Evolutionary conservation across 2,113 vertebrate genomes (phyloP).

Genomic region (Toxotes jaculatrix): DNA sequence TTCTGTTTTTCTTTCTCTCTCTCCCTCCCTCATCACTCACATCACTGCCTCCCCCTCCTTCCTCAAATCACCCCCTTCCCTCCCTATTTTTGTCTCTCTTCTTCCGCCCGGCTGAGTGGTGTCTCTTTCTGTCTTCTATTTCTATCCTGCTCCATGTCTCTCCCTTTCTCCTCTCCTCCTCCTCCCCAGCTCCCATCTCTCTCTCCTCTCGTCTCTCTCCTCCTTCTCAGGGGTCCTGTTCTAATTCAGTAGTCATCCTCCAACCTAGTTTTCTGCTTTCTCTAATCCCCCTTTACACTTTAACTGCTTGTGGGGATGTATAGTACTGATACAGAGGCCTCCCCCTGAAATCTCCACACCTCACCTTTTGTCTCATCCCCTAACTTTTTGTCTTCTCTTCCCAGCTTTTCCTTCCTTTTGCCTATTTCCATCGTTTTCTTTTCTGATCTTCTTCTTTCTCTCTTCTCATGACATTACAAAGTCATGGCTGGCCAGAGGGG

Average conservation of each 20-base stretch:
- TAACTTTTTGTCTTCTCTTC: slow-evolving; percentile 16
- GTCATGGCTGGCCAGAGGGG: slow-evolving; percentile 62
- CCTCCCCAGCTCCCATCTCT: slow-evolving; percentile 14
- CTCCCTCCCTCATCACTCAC: not conserved
- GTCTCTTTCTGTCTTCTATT: slow-evolving; percentile 77
- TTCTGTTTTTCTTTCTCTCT: slow-evolving; percentile 11
- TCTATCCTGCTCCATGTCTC: slow-evolving; percentile 74
- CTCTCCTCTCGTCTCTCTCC: slow-evolving; percentile 47
- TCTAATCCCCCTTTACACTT: slow-evolving; percentile 78
- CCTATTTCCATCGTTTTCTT: not conserved
- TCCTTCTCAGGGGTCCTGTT: slow-evolving; percentile 86
- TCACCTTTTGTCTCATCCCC: slow-evolving; percentile 40
- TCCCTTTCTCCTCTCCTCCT: slow-evolving; percentile 46
- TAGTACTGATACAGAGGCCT: slow-evolving; percentile 24
- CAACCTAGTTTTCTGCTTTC: slow-evolving; percentile 83
- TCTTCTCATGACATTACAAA: slow-evolving; percentile 42
- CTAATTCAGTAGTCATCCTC: slow-evolving; percentile 84
- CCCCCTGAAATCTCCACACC: slow-evolving; percentile 8
- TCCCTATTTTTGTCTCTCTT: slow-evolving; percentile 72
- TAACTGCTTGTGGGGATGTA: slow-evolving; percentile 65
- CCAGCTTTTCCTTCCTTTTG: not conserved
- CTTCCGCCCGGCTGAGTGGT: slow-evolving; percentile 62
- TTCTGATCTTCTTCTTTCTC: not conserved
- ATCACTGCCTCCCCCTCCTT: slow-evolving; percentile 19
- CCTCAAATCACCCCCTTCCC: slow-evolving; percentile 19